Conservation (phyloP, 2,113 vertebrate species). For the Bubo blakistoni region DNA sequence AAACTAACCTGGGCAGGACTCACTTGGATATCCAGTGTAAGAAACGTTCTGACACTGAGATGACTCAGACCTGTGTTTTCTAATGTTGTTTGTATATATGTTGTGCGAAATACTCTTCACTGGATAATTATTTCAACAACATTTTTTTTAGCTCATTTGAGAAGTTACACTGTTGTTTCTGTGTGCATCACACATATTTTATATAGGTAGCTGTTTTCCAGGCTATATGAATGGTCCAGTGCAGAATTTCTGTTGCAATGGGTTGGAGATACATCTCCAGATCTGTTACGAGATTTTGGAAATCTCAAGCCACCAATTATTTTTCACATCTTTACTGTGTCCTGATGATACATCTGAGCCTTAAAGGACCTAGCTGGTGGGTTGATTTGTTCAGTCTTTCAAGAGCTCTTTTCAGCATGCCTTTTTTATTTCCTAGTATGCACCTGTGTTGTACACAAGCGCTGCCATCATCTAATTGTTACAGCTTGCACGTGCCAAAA, state of each 20-base stretch:
- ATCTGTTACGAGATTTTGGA: not conserved
- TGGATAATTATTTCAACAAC: not conserved
- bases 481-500: constrained; percentile 95
- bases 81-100: not conserved
- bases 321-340: not conserved
- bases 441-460: constrained; percentile 97
- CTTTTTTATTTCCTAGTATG: constrained; percentile 83
- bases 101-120: not conserved
- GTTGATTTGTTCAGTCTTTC: not conserved
- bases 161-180: not conserved
- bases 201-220: not conserved
- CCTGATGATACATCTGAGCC: not conserved
- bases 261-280: not conserved
- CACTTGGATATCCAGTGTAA: not conserved
- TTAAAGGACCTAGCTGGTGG: not conserved
- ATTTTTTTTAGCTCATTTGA: not conserved
- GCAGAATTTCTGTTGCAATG: not conserved
- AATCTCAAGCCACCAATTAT: not conserved
- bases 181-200: not conserved
- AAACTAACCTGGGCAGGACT: not conserved
- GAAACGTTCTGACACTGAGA: not conserved
- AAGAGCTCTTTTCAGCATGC: not conserved
- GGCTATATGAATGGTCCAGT: not conserved
- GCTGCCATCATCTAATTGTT: constrained; percentile 94
- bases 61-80: not conserved